Evolutionary conservation across 2,797 vertebrate genomes (phyloP).

Genomic region (Parauchenoglanis punctatus): DNA sequence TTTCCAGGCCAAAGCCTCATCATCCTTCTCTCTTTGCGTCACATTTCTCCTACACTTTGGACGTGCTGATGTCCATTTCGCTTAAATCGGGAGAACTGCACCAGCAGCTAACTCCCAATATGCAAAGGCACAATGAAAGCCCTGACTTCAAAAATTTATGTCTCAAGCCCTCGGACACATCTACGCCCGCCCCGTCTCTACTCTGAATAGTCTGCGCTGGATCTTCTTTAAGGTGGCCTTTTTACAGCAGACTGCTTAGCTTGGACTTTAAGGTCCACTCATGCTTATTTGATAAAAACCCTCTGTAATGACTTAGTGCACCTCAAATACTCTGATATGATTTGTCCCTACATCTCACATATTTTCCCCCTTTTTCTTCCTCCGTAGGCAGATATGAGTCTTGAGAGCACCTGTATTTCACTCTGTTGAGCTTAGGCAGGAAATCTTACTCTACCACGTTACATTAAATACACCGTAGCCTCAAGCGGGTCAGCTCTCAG

Average conservation of each 20-base stretch:
- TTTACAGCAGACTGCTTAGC: constrained; percentile 77
- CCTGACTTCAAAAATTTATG: constrained; percentile 77
- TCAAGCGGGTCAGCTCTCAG: not conserved
- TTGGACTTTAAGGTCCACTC: constrained; percentile 69
- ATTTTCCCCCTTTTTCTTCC: constrained; percentile 65
- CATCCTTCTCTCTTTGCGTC: constrained; percentile 39
- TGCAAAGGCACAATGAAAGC: constrained; percentile 78
- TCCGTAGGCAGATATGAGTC: constrained; percentile 73
- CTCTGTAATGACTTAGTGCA: constrained; percentile 72
- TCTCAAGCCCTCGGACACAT: constrained; percentile 71
- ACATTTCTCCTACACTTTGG: constrained; percentile 49
- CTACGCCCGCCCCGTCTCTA: constrained; percentile 50
- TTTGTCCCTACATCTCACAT: constrained; percentile 70
- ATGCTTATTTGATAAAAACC: constrained; percentile 74
- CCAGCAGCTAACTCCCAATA: constrained; percentile 74
- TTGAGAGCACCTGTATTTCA: constrained; percentile 63
- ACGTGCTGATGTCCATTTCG: constrained; percentile 77
- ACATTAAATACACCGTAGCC: constrained; percentile 33
- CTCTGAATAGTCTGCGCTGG: constrained; percentile 74
- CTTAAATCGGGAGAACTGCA: constrained; percentile 77
- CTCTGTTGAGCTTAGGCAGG: constrained; percentile 59
- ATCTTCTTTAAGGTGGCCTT: constrained; percentile 77
- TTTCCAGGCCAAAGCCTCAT: constrained; percentile 1
- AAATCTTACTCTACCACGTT: constrained; percentile 59
- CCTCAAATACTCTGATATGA: constrained; percentile 75